Conservation (phyloP, 2,888 invertebrate species). For the Caenorhabditis macrosperma region DNA sequence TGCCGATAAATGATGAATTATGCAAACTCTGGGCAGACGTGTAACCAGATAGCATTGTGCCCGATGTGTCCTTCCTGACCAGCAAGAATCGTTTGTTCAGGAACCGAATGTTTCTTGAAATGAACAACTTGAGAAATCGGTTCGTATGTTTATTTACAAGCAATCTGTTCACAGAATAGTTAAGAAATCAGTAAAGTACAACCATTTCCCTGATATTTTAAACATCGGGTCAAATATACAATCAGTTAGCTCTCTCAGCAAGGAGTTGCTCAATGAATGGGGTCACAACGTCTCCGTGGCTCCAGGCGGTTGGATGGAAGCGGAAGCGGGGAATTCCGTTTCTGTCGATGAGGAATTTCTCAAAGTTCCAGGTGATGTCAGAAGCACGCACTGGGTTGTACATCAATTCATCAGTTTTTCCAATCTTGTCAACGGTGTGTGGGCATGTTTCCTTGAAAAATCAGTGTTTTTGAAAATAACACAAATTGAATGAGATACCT, state of each 20-base stretch:
- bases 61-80: too few relatives aligned
- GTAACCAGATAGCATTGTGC: conserved; percentile 42
- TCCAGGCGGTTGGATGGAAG: conserved; percentile 80
- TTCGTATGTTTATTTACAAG: too few relatives aligned
- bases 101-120: too few relatives aligned
- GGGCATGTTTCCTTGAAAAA: conserved; percentile 79
- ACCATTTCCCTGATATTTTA: not conserved
- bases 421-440: conserved; percentile 78
- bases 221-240: not conserved
- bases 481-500: conserved; percentile 62
- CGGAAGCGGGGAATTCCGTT: conserved; percentile 79
- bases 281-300: conserved; percentile 77
- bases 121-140: too few relatives aligned
- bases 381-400: conserved; percentile 78
- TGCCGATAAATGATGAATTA: conserved; percentile 30
- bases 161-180: not conserved
- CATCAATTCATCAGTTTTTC: conserved; percentile 78
- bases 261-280: conserved; percentile 75
- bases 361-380: conserved; percentile 80
- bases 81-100: too few relatives aligned
- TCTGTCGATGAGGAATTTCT: conserved; percentile 79
- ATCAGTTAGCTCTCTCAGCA: conserved; percentile 59
- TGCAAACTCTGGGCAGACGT: conserved; percentile 36
- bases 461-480: not conserved
- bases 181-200: not conserved